Base-by-base conservation (phyloP, 2,888 invertebrate genomes). In the Notodonta dromedarius region DNA sequence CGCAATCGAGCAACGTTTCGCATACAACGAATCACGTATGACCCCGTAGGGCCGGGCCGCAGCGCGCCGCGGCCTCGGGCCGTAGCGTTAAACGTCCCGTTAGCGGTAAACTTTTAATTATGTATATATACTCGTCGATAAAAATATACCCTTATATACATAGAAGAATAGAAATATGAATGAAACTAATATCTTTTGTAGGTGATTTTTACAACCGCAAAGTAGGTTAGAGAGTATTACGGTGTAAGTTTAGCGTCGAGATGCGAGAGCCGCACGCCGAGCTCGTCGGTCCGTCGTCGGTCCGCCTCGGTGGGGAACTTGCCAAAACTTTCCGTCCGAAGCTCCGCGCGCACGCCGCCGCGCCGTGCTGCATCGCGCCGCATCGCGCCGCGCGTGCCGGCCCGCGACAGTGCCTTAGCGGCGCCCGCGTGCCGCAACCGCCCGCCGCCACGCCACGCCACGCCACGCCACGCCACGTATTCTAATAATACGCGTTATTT, bases 131-230 rank as follows among this genome's bases (percentile, higher is more conserved):
- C 74, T 89, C 86, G 86, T 89, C 87, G 86, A 88, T 90, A 92
- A 88, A 46, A 90, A 89, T 93, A 92, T 93, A 93, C 91, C 89
- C 89, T 87, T 89, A 90, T 93, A 92, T 91, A 91, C 89, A 91
- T 94, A 93, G 89, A 91, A 84, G 84, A 91, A 90, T 84, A 85
- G 83, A 90, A 91, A 92, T 89, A 89, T 89, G 93, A 89, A 94
- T 90, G 92, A 92, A 93, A 93, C 89, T 93, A 93, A 93, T 94
- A 94, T 94, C 94, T 94, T 94, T 94, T 94, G 94, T 94, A 94
- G 94, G 91, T 89, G 92, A 93, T 92, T 93, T 94, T 94, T 94
- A 94, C 94, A 94, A 94, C 88, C 87, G 93, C 92, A 92, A 90
- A 83, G 93, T 93, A 93, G 93, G 90, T 90, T 92, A 92, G 89